Percentiles rank a stretch among this genome's conserved stretches.
Conservation (phyloP, 2,888 invertebrate genomes). For the Aplocera efformata region DNA sequence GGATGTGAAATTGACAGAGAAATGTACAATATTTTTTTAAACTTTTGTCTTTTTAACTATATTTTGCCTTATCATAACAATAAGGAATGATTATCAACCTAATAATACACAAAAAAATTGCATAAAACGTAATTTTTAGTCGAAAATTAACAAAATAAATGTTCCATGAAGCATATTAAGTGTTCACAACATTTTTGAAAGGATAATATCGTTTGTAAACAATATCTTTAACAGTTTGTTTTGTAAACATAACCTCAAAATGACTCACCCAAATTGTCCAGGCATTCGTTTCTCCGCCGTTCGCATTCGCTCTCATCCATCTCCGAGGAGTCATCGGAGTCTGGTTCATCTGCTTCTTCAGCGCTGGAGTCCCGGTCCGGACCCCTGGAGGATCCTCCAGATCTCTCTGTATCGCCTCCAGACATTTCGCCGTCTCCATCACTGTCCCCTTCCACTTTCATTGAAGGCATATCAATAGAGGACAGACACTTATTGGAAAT, state of each 20-base stretch:
- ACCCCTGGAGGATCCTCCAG: slow-evolving; percentile 84
- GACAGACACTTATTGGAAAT: not conserved
- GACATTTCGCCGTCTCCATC: slow-evolving; percentile 84
- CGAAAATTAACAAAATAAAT: too few relatives aligned
- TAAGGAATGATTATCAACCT: too few relatives aligned
- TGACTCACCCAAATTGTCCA: slow-evolving; percentile 86
- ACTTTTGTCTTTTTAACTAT: too few relatives aligned
- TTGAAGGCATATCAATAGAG: slow-evolving; percentile 81
- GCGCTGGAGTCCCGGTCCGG: slow-evolving; percentile 86
- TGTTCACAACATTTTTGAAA: too few relatives aligned
- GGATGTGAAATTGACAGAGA: too few relatives aligned
- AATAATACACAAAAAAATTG: not conserved
- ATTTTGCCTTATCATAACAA: too few relatives aligned
- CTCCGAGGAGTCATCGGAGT: slow-evolving; percentile 92
- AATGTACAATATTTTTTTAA: too few relatives aligned
- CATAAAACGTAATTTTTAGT: too few relatives aligned
- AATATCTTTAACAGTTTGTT: slow-evolving; percentile 39
- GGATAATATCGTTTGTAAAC: slow-evolving; percentile 12
- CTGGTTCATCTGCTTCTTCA: slow-evolving; percentile 89
- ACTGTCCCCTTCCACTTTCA: slow-evolving; percentile 84
- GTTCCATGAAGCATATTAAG: too few relatives aligned
- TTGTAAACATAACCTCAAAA: slow-evolving; percentile 78
- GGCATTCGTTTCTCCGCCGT: slow-evolving; percentile 88
- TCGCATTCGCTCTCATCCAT: slow-evolving; percentile 97
- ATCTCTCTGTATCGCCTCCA: slow-evolving; percentile 85